Percentiles rank a stretch among this genome's conserved stretches.
These are phyloP conservation scores for Pammene aurita DNA, from an alignment of 2,888 invertebrate genomes.

Conservation along the genomic window DNA sequence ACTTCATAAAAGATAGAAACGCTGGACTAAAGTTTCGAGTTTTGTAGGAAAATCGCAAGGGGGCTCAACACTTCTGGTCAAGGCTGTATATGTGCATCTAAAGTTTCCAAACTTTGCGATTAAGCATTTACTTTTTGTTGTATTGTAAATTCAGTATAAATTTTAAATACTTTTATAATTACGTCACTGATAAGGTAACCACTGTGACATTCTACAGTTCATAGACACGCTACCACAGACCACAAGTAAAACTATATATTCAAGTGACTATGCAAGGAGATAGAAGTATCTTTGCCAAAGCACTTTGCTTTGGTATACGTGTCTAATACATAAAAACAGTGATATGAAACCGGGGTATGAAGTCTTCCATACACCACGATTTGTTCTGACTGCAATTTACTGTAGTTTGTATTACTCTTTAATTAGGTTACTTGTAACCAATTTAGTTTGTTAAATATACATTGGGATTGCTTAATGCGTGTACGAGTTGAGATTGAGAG, in stretches of 20 bases:
- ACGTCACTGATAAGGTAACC: not conserved
- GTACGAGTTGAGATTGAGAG: not conserved
- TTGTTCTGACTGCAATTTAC: no score
- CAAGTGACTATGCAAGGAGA: not conserved
- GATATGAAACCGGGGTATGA: no score
- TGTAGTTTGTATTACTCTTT: not conserved
- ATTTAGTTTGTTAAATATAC: constrained; percentile 23
- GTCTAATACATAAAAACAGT: no score
- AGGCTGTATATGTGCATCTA: no score
- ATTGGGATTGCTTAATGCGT: constrained; percentile 19
- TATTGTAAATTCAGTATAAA: no score
- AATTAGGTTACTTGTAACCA: constrained; percentile 22
- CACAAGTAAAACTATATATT: constrained; percentile 22
- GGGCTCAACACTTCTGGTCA: no score
- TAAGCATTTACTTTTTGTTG: no score
- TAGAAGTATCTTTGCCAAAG: not conserved
- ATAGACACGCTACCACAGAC: constrained; percentile 16
- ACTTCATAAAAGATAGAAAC: no score
- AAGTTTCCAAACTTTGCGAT: no score
- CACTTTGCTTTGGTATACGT: not conserved
- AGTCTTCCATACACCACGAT: no score
- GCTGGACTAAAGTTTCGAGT: no score
- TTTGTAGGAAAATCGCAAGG: no score
- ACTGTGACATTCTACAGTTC: constrained; percentile 6
- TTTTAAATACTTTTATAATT: not conserved